Base-by-base conservation (phyloP, 2,797 vertebrate species). In the Streptopelia turtur region DNA sequence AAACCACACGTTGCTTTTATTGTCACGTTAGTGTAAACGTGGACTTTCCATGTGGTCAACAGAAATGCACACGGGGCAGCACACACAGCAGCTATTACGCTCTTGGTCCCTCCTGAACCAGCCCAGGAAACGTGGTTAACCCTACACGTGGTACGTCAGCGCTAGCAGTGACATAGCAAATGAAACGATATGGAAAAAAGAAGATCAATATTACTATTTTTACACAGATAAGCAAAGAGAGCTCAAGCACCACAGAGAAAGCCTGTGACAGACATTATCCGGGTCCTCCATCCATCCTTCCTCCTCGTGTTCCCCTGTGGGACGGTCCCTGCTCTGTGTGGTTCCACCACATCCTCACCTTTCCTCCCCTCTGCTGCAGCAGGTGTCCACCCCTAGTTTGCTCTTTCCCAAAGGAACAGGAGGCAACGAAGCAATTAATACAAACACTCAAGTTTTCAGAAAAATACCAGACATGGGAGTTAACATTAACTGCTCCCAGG, bases 121-220 rank as follows among this genome's bases (percentile, higher is more conserved):
- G 55, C 11, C 13, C 18, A 5, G 81, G 83, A 89, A 89, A 69
- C 16, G 59, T 30, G 87, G 70, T 89, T 94, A 90, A 89, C 53
- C 57, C 77, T 69, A 43, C 23, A 5, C 0, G 0, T 25, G 30
- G 28, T 16, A 75, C 0, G 0, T 50, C 60, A 80, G 35, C 0
- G 1, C 56, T 24, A 69, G 39, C 87, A 60, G 71, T 27, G 76
- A 93, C 70, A 66, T 0, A 76, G 27, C 63, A 35, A 59, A 45
- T 0, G 6, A 69, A 21, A 17, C 1, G 0, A 43, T 7, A 3
- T 1, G 20, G 61, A 13, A 61, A 68, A 65, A 55, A 20, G 30
- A 53, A 15, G 3, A 69, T 27, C 61, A 45, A 8, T 50, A 57
- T 45, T 69, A 11, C 25, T 79, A 55, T 49, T 82, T 90, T 92